These are phyloP conservation scores for Ophion costatus DNA, from an alignment of 2,888 invertebrate species.

Conservation along the genomic window DNA sequence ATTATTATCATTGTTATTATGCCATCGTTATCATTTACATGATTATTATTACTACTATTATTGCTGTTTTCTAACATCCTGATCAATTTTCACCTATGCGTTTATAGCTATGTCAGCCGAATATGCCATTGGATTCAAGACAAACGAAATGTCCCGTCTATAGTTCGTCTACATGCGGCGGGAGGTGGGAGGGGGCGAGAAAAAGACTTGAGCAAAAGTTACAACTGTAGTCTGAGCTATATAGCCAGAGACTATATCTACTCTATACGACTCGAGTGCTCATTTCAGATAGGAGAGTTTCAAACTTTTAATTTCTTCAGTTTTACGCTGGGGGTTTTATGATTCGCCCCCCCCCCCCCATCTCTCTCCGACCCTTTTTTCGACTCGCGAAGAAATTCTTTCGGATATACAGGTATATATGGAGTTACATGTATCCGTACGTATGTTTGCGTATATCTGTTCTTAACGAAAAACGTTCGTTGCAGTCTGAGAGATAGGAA, in stretches of 20 bases:
- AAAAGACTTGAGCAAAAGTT: conserved; percentile 35
- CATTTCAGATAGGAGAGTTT: conserved; percentile 76
- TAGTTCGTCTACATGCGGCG: not conserved
- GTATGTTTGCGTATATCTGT: not conserved
- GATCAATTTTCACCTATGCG: not conserved
- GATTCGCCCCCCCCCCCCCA: conserved; percentile 59
- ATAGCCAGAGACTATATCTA: conserved; percentile 31
- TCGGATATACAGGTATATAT: conserved; percentile 21
- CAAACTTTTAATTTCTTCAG: conserved; percentile 79
- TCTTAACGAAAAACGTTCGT: conserved; percentile 48
- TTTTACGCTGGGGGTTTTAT: conserved; percentile 77
- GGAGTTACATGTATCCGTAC: conserved; percentile 1
- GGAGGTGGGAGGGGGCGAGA: not conserved
- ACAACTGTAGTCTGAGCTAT: conserved; percentile 47
- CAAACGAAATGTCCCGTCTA: no score
- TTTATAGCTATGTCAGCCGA: not conserved
- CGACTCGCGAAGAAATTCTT: conserved; percentile 32
- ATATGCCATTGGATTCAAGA: not conserved
- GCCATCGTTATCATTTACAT: not conserved
- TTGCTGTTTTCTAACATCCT: not conserved
- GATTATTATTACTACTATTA: not conserved
- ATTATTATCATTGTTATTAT: not conserved
- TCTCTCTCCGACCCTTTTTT: conserved; percentile 1
- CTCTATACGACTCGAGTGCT: conserved; percentile 72
- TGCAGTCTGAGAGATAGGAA: conserved; percentile 22